Base-by-base conservation (phyloP, 1,140 invertebrate genomes). In the Sesamia nonagrioides region DNA sequence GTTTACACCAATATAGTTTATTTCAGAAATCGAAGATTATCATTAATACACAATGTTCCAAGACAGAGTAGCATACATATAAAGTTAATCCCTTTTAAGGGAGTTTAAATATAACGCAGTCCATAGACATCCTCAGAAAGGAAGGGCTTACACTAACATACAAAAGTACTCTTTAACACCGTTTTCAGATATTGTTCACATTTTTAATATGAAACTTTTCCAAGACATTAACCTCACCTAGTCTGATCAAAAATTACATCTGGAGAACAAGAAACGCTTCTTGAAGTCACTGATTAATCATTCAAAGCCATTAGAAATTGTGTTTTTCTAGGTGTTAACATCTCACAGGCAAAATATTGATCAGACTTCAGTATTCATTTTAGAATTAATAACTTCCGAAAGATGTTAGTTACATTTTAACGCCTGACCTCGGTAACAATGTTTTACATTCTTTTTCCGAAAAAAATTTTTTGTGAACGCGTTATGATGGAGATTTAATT, bases 1-100 rank as follows among this genome's bases (percentile, higher is more conserved):
- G 27, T 50, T n/a, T 50, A 50, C 45, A 50, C 13, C 45, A 50
- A 50, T 50, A 4, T 50, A 50, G 9, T 50, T 50, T 50, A 50
- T 50, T 50, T 50, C 45, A 50, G 45, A 50, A 50, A 50, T 50
- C n/a, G 45, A 50, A n/a, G 15, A n/a, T 50, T 15, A n/a, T n/a
- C 45, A n/a, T n/a, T n/a, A n/a, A 5, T 50, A 50, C 45, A 50
- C 45, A 50, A 4, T 50, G n/a, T 50, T 50, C 3, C 5, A 50
- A 45, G 9, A 40, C 40, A 40, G 42, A 13, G 45, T 11, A 15
- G 15, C 15, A 50, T 15, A 48, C 1, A 48, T 50, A 50, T 50
- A 50, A n/a, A 50, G 45, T n/a, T n/a, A n/a, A n/a, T n/a, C 45
- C 15, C 15, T 50, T 50, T 50, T 50, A n/a, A 50, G 11, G 15